Evolutionary conservation across 1,140 invertebrate species (phyloP).

Genomic region (Ips typographus): DNA sequence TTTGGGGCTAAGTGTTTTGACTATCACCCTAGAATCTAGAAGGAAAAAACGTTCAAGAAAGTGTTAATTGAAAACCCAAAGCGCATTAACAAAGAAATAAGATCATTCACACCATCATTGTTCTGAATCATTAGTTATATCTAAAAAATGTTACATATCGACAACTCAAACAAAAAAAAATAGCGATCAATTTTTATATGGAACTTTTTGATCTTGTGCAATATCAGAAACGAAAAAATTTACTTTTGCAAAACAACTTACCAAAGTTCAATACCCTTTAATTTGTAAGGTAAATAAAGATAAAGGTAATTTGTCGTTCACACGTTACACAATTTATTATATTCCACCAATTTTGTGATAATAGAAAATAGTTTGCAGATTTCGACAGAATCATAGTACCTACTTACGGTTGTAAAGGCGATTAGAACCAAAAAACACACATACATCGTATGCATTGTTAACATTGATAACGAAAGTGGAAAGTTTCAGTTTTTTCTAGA

Average conservation of each 20-base stretch:
- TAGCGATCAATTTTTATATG: conserved; percentile 2
- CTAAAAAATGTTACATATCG: neutral
- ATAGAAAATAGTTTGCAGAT: conserved; percentile 8
- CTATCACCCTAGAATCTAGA: too few species aligned
- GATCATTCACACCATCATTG: too few species aligned
- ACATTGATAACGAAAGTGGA: neutral
- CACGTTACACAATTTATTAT: conserved; percentile 28
- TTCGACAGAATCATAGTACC: neutral
- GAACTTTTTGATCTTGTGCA: conserved; percentile 7
- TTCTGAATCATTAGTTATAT: neutral
- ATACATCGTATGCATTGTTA: neutral
- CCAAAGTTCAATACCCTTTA: conserved; percentile 23
- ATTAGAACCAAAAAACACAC: neutral
- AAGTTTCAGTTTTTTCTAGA: neutral
- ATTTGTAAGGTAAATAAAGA: conserved; percentile 27
- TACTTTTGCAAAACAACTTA: conserved; percentile 13
- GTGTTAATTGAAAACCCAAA: too few species aligned
- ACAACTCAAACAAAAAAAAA: neutral
- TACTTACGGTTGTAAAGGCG: too few species aligned
- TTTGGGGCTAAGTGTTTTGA: too few species aligned
- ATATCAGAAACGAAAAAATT: conserved; percentile 11
- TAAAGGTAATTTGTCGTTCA: conserved; percentile 18
- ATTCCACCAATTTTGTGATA: conserved; percentile 9
- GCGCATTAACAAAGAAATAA: too few species aligned
- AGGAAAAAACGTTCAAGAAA: too few species aligned